Evolutionary conservation across 1,140 invertebrate species (phyloP), one percentile per base, ranked within the genome.

Genomic region (Psix sp.): DNA sequence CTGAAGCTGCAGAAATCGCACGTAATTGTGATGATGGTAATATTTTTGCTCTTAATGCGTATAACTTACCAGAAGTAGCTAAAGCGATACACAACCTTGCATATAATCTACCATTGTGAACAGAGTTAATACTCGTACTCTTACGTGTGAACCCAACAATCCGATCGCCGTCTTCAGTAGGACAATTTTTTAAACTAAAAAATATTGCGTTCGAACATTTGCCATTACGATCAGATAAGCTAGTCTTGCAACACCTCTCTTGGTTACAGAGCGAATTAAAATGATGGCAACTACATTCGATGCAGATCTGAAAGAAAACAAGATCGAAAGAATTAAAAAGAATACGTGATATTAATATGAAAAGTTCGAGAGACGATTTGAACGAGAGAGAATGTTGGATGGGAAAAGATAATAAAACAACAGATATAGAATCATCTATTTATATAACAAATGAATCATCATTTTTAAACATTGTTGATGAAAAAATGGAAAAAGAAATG

Each of bases 131-230:
- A 26, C 21, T 17, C 14, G 15, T 43, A 3, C 11, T 14, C 20
- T 63, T 72, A 11, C 35, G 20, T 9, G 29, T 48, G 5, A 17
- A 46, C 13, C 9, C 7, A 6, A 10, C 15, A 9, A 49, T 57
- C 18, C 13, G 33, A 15, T 35, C 51, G 10, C 43, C 51, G 3
- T 40, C 51, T 5, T 9, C 38, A n/a, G 51, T 43, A 56, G 17
- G 51, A 17, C 17, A 42, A 20, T 56, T 56, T 42, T 42, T 14
- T 6, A 52, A 63, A 52, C 26, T 59, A 42, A 62, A 68, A 48
- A 51, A 11, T 10, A 31, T 33, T 5, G 43, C 11, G 31, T 62
- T 52, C 24, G 51, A 57, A 35, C n/a, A 46, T 6, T 48, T 66
- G 6, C 40, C 49, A 9, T 14, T 48, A 20, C 31, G 39, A 36